These are phyloP conservation scores for Potorous gilbertii DNA, from an alignment of 2,797 vertebrate species.

Conservation along the genomic window DNA sequence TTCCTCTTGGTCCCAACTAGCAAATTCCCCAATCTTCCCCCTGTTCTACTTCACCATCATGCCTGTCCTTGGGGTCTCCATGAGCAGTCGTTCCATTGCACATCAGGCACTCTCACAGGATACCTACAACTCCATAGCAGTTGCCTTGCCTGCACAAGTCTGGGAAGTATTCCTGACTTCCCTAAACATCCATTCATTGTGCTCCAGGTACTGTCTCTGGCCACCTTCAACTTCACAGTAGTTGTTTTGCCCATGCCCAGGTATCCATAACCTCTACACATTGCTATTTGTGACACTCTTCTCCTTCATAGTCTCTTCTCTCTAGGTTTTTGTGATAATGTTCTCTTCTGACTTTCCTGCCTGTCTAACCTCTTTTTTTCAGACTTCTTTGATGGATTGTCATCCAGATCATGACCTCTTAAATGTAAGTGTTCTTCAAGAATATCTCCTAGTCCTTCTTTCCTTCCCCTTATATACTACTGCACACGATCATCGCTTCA, in stretches of 20 bases:
- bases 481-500: neutral
- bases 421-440: neutral
- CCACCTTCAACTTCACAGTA: neutral
- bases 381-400: neutral
- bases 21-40: neutral
- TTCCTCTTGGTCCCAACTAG: neutral
- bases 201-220: neutral
- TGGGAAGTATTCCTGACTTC: neutral
- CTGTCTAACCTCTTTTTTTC: neutral
- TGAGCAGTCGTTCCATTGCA: neutral
- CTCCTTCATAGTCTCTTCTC: neutral
- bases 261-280: neutral
- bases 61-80: neutral
- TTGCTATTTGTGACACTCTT: neutral
- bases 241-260: neutral
- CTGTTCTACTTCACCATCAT: neutral
- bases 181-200: neutral
- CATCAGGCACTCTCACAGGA: neutral
- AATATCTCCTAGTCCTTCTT: neutral
- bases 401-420: neutral
- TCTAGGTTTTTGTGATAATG: neutral
- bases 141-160: neutral
- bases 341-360: neutral
- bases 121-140: neutral
- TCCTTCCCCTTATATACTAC: neutral